Conservation (phyloP, 2,113 vertebrate species). For the Lanius collurio region DNA sequence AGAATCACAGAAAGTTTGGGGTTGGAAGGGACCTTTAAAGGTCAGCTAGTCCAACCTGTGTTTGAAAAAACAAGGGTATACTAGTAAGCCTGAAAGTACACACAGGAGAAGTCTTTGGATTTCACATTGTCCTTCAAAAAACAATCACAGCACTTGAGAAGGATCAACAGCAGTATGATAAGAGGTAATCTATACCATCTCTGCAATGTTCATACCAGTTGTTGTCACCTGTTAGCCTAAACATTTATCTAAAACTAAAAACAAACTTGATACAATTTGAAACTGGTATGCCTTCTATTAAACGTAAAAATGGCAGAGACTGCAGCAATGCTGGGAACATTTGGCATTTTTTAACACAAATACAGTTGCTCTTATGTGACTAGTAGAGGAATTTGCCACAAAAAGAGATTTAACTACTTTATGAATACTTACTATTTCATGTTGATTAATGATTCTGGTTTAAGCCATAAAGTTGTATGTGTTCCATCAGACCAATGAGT, state of each 20-base stretch:
- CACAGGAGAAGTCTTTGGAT: not conserved
- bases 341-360: not conserved
- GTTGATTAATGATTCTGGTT: not conserved
- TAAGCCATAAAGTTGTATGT: not conserved
- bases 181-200: not conserved
- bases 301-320: not conserved
- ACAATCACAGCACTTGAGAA: not conserved
- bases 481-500: not conserved
- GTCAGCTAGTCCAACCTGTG: not conserved
- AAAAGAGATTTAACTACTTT: not conserved
- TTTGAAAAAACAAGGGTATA: not conserved
- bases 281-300: not conserved
- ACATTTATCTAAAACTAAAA: not conserved
- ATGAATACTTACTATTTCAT: not conserved
- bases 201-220: not conserved
- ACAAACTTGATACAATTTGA: not conserved
- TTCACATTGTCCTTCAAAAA: not conserved
- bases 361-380: not conserved
- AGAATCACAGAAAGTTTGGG: not conserved
- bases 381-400: not conserved
- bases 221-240: not conserved
- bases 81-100: not conserved
- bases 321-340: not conserved
- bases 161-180: not conserved
- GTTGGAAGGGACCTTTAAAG: not conserved